A percentile compares a stretch with the other conserved stretches of the same genome.
Evolutionary conservation across 2,888 invertebrate genomes (phyloP).

Genomic region (Busseola fusca): DNA sequence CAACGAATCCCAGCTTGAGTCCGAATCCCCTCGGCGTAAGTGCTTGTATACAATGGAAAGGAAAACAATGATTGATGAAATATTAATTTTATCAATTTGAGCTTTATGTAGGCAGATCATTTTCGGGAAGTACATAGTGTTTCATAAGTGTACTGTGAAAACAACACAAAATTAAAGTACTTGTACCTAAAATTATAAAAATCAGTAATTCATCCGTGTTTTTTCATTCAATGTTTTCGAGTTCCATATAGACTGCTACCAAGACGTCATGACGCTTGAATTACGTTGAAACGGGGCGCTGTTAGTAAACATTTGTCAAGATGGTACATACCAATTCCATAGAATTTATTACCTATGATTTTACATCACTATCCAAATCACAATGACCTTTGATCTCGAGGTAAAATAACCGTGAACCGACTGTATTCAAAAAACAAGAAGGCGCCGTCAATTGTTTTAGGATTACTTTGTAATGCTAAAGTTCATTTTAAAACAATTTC

Average conservation of each 20-base stretch:
- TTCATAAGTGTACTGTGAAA: not conserved
- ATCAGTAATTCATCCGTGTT: not conserved
- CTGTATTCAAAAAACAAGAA: no score
- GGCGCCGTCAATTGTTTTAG: no score
- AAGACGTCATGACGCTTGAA: not conserved
- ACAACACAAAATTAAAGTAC: not conserved
- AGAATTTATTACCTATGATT: not conserved
- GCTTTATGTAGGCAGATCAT: not conserved
- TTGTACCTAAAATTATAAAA: not conserved
- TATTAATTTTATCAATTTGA: slow-evolving; percentile 11
- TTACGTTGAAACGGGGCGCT: no score
- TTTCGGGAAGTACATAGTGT: not conserved
- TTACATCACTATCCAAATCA: not conserved
- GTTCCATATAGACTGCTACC: not conserved
- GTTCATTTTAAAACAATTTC: not conserved
- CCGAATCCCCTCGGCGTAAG: not conserved
- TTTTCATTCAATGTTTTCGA: not conserved
- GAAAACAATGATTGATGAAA: slow-evolving; percentile 25
- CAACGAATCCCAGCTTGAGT: slow-evolving; percentile 28
- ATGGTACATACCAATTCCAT: not conserved
- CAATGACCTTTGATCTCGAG: not conserved
- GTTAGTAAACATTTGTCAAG: no score
- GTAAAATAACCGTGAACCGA: not conserved
- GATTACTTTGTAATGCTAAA: no score
- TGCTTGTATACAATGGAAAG: slow-evolving; percentile 7